Conservation (phyloP, 2,797 vertebrate species). For the Enteromius argenteus region DNA sequence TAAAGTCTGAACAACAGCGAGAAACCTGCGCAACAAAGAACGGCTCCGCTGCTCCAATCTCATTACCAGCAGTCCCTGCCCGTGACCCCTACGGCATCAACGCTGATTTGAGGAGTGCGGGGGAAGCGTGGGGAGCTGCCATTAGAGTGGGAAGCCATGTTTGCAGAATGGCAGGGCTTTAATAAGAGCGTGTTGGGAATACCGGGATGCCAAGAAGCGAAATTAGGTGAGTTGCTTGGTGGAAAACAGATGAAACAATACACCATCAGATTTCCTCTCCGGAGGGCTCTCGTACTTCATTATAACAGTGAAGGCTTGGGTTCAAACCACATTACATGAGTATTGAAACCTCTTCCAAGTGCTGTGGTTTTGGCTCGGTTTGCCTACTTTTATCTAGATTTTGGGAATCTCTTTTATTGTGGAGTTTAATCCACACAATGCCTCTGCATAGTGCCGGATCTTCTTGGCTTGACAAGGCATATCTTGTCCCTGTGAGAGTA, state of each 20-base stretch:
- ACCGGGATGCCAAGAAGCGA: constrained; percentile 65
- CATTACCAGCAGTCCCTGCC: constrained; percentile 65
- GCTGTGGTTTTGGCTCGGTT: constrained; percentile 41
- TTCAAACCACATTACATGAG: constrained; percentile 42
- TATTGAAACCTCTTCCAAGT: constrained; percentile 43
- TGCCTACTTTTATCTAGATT: constrained; percentile 8
- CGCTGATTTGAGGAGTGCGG: constrained; percentile 53
- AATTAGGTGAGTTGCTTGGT: constrained; percentile 62
- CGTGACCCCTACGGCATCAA: constrained; percentile 27
- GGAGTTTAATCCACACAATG: background rate
- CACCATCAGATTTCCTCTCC: constrained; percentile 66
- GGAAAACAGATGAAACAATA: constrained; percentile 60
- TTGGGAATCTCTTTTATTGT: background rate
- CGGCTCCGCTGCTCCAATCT: constrained; percentile 62
- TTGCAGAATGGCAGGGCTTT: constrained; percentile 64
- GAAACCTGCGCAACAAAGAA: constrained; percentile 55
- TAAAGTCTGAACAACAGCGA: constrained; percentile 58
- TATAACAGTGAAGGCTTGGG: constrained; percentile 62
- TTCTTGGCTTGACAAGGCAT: background rate
- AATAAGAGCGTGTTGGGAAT: constrained; percentile 71
- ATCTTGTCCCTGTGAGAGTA: background rate
- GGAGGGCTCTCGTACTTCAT: constrained; percentile 69
- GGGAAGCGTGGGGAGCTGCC: constrained; percentile 48
- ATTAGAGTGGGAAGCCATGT: constrained; percentile 62
- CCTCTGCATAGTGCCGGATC: background rate